Evolutionary conservation across 2,888 invertebrate genomes (phyloP).

Genomic region (Scelioninae gen. 1): DNA sequence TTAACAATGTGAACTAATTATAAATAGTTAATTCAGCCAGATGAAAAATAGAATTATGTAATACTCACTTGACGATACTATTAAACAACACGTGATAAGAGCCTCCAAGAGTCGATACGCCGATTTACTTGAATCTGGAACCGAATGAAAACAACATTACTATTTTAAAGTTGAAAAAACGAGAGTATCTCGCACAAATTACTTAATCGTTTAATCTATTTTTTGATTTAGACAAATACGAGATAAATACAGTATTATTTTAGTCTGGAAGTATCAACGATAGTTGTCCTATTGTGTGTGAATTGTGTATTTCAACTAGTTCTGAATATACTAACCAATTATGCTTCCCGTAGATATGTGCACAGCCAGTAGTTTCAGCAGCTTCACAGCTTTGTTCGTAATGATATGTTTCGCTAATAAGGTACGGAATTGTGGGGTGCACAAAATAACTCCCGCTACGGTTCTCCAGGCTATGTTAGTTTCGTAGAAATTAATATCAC

Average conservation of each 20-base stretch:
- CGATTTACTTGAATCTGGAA: constrained; percentile 80
- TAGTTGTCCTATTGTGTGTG: not conserved
- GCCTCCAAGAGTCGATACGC: constrained; percentile 81
- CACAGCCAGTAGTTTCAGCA: constrained; percentile 77
- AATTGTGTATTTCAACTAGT: not conserved
- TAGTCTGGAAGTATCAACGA: not conserved
- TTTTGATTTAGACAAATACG: constrained; percentile 7
- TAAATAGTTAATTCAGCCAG: constrained; percentile 11
- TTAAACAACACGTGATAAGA: constrained; percentile 81
- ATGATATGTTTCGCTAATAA: constrained; percentile 83
- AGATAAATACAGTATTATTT: constrained; percentile 1
- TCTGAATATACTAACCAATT: constrained; percentile 72
- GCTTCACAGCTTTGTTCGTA: constrained; percentile 72
- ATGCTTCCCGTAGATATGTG: constrained; percentile 78
- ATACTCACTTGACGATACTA: constrained; percentile 80
- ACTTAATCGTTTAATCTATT: constrained; percentile 34
- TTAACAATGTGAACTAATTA: constrained; percentile 23
- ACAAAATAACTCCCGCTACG: constrained; percentile 85
- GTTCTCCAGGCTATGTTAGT: constrained; percentile 81
- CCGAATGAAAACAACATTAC: constrained; percentile 54
- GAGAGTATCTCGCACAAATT: constrained; percentile 24
- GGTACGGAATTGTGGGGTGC: constrained; percentile 86
- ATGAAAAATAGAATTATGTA: constrained; percentile 39
- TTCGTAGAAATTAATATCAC: constrained; percentile 75
- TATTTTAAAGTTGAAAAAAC: constrained; percentile 12